Percentiles rank a stretch among this genome's conserved stretches.
Evolutionary conservation across 2,113 vertebrate genomes (phyloP).

Genomic region (Nansenia antarctica): DNA sequence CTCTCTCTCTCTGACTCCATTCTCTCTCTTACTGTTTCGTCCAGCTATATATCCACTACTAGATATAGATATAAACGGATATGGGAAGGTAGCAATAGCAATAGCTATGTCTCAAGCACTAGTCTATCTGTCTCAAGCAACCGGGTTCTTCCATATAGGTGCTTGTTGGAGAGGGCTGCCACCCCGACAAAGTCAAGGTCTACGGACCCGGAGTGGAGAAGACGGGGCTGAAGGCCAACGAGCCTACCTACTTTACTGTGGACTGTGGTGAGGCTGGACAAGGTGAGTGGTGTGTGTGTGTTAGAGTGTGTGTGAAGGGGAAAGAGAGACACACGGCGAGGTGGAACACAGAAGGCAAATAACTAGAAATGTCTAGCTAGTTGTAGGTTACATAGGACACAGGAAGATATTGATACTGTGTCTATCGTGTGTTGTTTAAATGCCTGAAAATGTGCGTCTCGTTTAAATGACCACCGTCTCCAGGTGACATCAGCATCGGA

Average conservation of each 20-base stretch:
- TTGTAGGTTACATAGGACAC: background rate
- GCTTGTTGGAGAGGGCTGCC: slow-evolving; percentile 89
- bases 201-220: slow-evolving; percentile 93
- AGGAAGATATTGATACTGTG: background rate
- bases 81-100: slow-evolving; percentile 33
- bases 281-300: slow-evolving; percentile 80
- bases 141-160: too few relatives aligned
- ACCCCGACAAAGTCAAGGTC: slow-evolving; percentile 89
- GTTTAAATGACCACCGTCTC: background rate
- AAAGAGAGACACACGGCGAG: background rate
- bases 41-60: too few relatives aligned
- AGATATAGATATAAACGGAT: background rate
- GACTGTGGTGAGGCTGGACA: slow-evolving; percentile 93
- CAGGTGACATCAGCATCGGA: slow-evolving; percentile 96
- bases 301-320: slow-evolving; percentile 13
- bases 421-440: slow-evolving; percentile 28
- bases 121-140: slow-evolving; percentile 52
- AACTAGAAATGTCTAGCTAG: background rate
- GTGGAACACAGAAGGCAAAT: background rate
- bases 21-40: too few relatives aligned
- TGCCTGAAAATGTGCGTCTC: too few relatives aligned
- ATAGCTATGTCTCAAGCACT: slow-evolving; percentile 45
- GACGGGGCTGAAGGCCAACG: slow-evolving; percentile 90
- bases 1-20: too few relatives aligned
- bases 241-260: slow-evolving; percentile 96